Conservation (phyloP, 2,113 vertebrate species). For the Glareola pratincola region DNA sequence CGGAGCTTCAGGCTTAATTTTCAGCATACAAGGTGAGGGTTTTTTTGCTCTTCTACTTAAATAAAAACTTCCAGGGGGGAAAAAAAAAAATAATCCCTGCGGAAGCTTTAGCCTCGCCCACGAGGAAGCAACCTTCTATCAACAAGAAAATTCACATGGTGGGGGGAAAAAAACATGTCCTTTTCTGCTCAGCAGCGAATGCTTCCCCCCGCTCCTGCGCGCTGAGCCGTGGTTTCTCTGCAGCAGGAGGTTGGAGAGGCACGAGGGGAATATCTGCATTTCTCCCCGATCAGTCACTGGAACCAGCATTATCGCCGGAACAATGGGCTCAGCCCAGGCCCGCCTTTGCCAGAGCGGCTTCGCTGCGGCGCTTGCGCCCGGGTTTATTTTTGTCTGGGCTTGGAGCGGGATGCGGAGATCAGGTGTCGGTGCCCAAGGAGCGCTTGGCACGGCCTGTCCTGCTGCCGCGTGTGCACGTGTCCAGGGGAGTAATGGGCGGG, state of each 20-base stretch:
- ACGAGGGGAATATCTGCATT: background rate
- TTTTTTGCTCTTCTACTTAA: background rate
- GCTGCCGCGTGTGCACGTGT: background rate
- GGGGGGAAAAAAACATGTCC: accelerated
- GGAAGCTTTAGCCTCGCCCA: background rate
- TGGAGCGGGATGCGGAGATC: background rate
- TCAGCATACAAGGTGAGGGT: background rate
- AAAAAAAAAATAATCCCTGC: background rate
- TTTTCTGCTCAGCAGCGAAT: background rate
- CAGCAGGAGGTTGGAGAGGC: background rate
- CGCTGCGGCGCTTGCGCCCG: background rate
- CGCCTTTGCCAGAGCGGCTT: background rate
- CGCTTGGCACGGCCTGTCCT: background rate
- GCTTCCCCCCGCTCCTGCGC: background rate
- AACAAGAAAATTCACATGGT: background rate
- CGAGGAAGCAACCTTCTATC: background rate
- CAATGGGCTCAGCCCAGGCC: background rate
- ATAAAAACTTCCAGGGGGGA: background rate
- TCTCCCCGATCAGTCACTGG: background rate
- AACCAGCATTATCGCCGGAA: background rate
- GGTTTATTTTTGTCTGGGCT: constrained; percentile 23
- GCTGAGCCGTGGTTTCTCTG: background rate
- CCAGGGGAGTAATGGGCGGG: background rate
- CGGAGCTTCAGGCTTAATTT: background rate
- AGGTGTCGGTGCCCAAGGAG: constrained; percentile 14